Conservation (phyloP, 2,113 vertebrate species). For the Chascanopsetta lugubris region DNA sequence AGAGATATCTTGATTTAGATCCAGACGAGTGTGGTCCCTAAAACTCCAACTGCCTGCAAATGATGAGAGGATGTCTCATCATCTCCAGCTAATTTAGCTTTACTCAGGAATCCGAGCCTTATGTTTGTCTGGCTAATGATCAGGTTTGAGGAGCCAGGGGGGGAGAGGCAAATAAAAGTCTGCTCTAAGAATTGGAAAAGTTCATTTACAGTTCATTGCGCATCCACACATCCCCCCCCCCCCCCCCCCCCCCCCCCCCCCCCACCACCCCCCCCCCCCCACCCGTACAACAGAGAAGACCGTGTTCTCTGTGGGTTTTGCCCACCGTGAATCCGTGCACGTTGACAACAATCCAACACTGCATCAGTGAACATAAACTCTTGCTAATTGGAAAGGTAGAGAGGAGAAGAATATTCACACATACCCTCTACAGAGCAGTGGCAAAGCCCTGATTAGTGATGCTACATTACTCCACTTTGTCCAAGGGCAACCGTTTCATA, state of each 20-base stretch:
- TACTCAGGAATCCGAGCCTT: conserved; percentile 30
- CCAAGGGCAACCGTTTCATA: conserved; percentile 77
- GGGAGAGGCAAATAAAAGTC: conserved; percentile 20
- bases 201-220: conserved; percentile 16
- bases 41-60: conserved; percentile 15
- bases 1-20: conserved; percentile 5
- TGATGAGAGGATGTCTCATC: conserved; percentile 8
- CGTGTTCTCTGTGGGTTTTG: conserved; percentile 36
- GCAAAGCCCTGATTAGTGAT: conserved; percentile 76
- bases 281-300: conserved; percentile 11
- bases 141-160: conserved; percentile 8
- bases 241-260: too few species aligned
- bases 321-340: conserved; percentile 37
- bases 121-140: conserved; percentile 39
- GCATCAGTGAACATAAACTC: conserved; percentile 52
- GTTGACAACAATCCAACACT: conserved; percentile 49
- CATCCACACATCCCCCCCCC: conserved; percentile 26
- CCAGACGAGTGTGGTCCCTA: conserved; percentile 6
- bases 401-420: conserved; percentile 60
- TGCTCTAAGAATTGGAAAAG: not conserved
- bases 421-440: conserved; percentile 56
- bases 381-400: conserved; percentile 69
- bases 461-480: conserved; percentile 75
- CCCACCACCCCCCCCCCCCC: too few species aligned
- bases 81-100: conserved; percentile 39